phyloP scores from a whole-genome alignment of 2,113 vertebrate species.

The Brachypteracias leptosomus region DNA sequence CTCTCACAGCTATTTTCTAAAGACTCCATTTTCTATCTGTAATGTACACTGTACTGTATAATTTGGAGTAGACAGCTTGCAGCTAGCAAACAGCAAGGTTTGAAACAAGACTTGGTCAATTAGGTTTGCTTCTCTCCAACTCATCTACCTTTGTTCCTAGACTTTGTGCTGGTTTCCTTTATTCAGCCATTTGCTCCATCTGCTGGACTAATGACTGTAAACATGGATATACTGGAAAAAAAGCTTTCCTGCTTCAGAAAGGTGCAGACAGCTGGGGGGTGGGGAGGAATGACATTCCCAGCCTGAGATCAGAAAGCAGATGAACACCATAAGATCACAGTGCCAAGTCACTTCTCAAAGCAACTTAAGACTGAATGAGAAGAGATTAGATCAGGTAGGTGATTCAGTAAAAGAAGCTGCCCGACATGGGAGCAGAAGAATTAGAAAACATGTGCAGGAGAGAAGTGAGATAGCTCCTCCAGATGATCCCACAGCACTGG shows the following conservation, averaged over 20 bases:
- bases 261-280: accelerated
- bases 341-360: background rate
- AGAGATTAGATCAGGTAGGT: background rate
- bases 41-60: background rate
- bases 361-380: background rate
- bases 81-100: background rate
- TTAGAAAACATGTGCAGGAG: background rate
- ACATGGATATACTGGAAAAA: background rate
- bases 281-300: background rate
- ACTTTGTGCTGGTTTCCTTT: background rate
- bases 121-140: background rate
- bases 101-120: background rate
- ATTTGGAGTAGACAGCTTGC: background rate
- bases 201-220: slow-evolving; percentile 35
- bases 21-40: background rate
- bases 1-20: background rate
- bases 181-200: slow-evolving; percentile 60
- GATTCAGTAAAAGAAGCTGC: background rate
- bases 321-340: background rate
- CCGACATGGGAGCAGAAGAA: background rate
- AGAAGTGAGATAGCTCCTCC: background rate
- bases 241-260: background rate
- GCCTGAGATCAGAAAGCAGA: background rate
- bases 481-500: background rate
- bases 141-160: background rate